These are phyloP conservation scores for Pygmarrhopalites habei DNA, from an alignment of 1,140 invertebrate species.

Conservation along the genomic window DNA sequence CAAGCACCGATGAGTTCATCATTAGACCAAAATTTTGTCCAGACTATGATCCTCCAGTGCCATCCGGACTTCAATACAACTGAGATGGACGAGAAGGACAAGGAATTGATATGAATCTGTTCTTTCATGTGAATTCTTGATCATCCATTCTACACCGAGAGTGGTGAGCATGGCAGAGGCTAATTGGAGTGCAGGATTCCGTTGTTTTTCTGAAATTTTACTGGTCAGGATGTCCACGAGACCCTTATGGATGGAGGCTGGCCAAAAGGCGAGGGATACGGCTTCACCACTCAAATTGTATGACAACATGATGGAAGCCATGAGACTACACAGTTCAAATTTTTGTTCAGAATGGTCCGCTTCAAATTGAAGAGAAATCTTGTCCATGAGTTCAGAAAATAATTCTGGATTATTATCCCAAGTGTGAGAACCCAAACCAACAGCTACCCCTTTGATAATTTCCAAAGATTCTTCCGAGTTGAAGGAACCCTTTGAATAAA, in stretches of 20 bases:
- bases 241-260: slow-evolving; percentile 65
- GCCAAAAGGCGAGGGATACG: slow-evolving; percentile 64
- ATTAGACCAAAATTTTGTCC: slow-evolving; percentile 65
- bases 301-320: slow-evolving; percentile 62
- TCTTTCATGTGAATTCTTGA: slow-evolving; percentile 63
- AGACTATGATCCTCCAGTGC: slow-evolving; percentile 73
- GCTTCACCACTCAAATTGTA: slow-evolving; percentile 54
- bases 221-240: slow-evolving; percentile 72
- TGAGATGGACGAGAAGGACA: slow-evolving; percentile 71
- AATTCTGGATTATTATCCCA: slow-evolving; percentile 61
- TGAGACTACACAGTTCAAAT: slow-evolving; percentile 70
- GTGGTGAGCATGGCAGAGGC: slow-evolving; percentile 69
- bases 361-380: slow-evolving; percentile 76
- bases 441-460: slow-evolving; percentile 61
- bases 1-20: slow-evolving; percentile 70
- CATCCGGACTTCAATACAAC: slow-evolving; percentile 86
- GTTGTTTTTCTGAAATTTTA: slow-evolving; percentile 75
- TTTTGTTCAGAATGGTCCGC: slow-evolving; percentile 77
- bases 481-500: slow-evolving; percentile 75
- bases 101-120: slow-evolving; percentile 64
- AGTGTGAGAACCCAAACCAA: slow-evolving; percentile 45
- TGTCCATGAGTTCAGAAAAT: slow-evolving; percentile 73
- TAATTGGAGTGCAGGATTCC: slow-evolving; percentile 76
- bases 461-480: slow-evolving; percentile 76
- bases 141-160: slow-evolving; percentile 74